Percentiles rank a stretch among this genome's conserved stretches.
These are phyloP conservation scores for Molanna angustata DNA, from an alignment of 2,888 invertebrate species.

Conservation along the genomic window DNA sequence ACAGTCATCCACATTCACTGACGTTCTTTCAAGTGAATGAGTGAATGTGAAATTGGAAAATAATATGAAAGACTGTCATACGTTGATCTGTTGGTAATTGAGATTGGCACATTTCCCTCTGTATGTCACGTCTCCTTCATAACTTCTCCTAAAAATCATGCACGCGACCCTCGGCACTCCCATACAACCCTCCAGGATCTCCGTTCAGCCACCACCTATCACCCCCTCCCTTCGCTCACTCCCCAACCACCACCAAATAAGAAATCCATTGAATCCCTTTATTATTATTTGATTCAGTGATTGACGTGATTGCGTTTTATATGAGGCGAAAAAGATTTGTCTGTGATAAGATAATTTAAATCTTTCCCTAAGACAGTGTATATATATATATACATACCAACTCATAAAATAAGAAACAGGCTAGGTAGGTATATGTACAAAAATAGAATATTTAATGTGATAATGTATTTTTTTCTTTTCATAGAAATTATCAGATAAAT, in stretches of 20 bases:
- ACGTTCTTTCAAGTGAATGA: no score
- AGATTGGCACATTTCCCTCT: constrained; percentile 27
- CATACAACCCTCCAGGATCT: neutral
- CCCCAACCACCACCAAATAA: no score
- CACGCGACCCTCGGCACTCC: neutral
- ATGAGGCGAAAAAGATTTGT: constrained; percentile 9
- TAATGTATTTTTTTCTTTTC: no score
- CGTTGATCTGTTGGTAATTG: constrained; percentile 29
- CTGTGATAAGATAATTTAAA: no score
- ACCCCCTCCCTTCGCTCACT: neutral
- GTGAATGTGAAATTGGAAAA: no score
- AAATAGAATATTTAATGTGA: no score
- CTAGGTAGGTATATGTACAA: no score
- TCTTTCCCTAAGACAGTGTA: no score
- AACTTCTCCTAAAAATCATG: neutral
- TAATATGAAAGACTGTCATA: constrained; percentile 30
- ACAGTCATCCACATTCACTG: no score
- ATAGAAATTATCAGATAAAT: no score
- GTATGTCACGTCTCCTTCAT: neutral
- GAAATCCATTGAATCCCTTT: constrained; percentile 23
- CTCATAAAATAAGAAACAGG: neutral
- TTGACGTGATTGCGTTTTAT: constrained; percentile 30
- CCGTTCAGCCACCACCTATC: neutral
- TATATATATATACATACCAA: neutral
- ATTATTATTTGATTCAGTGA: constrained; percentile 32